Conservation (phyloP, 2,113 vertebrate genomes). For the Brienomyrus longianalis region DNA sequence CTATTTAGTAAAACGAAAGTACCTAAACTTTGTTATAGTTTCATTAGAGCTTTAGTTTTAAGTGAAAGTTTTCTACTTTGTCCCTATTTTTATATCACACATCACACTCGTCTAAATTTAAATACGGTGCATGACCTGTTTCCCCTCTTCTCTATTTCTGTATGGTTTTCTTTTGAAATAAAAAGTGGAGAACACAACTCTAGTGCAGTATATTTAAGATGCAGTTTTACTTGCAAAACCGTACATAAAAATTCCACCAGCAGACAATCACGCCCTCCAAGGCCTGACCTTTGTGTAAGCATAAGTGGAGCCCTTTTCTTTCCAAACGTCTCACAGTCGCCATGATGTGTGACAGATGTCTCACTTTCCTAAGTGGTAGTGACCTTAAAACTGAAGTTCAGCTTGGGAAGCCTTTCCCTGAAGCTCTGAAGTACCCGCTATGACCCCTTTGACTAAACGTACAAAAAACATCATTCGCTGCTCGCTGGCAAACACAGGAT, state of each 20-base stretch:
- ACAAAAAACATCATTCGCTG: not conserved
- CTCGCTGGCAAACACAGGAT: not conserved
- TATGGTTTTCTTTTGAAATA: constrained; percentile 52
- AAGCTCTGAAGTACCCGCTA: not conserved
- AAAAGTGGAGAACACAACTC: constrained; percentile 59
- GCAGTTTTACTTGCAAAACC: constrained; percentile 18
- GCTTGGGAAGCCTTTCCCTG: not conserved
- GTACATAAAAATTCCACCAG: not conserved
- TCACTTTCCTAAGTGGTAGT: not conserved
- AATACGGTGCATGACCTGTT: constrained; percentile 67
- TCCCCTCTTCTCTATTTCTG: constrained; percentile 36
- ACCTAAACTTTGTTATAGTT: constrained; percentile 19
- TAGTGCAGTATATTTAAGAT: constrained; percentile 63
- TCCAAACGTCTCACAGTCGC: not conserved
- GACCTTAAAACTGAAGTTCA: not conserved
- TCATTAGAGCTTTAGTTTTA: constrained; percentile 21
- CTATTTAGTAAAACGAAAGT: constrained; percentile 37
- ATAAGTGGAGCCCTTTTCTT: not conserved
- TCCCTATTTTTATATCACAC: constrained; percentile 34
- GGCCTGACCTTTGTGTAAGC: not conserved
- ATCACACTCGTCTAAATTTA: constrained; percentile 34
- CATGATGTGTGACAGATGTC: not conserved
- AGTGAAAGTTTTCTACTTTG: constrained; percentile 34
- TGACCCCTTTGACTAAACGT: not conserved
- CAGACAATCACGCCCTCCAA: not conserved